Base-by-base conservation (phyloP, 2,888 invertebrate genomes). In the Ditula angustiorana region DNA sequence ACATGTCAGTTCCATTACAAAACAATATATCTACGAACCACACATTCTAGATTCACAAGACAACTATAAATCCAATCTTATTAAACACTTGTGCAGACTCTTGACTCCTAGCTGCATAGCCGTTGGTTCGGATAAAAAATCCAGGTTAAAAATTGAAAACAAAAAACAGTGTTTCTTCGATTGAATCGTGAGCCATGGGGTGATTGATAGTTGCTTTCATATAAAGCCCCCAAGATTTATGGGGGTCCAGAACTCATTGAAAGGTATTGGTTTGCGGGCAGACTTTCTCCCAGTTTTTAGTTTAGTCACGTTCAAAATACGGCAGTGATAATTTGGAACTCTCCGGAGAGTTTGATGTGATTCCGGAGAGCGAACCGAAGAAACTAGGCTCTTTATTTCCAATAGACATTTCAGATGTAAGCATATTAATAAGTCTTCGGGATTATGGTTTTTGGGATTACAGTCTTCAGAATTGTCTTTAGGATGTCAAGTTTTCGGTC, bases 221-320 rank as follows among this genome's bases (percentile, higher is more conserved):
- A 35, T 61, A 55, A 53, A 26, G 21, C 61, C 50, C 37, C 11
- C 13, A 35, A 61, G 61, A 61, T 61, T 61, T 47, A 61, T 55
- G 26, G 28, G 19, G 28, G 47, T 57, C 56, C 49, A 30, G 33
- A 33, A 13, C 53, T 53, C 53, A 53, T 35, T 53, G 33, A 53
- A 16, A 41, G 44, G 16, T 44, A 53, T 44, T 24, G 44, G 53
- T 35, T 24, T 23, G 53, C 33, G 53, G 35, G 13, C 5, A 21
- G 56, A 30, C 41, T 19, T 24, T 11, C 8, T 16, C 3, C 24
- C 13, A 8, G 44, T 61, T 61, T 19, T 35, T 4, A 61, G 46
- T 61, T 35, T 11, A 13, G 46, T 47, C 61, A 61, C 61, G 53
- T 61, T 53, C 35, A 23, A 19, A 35, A 23, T 5, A 23, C n/a